Conservation (phyloP, 2,888 invertebrate species). For the Drosophila tripunctata region DNA sequence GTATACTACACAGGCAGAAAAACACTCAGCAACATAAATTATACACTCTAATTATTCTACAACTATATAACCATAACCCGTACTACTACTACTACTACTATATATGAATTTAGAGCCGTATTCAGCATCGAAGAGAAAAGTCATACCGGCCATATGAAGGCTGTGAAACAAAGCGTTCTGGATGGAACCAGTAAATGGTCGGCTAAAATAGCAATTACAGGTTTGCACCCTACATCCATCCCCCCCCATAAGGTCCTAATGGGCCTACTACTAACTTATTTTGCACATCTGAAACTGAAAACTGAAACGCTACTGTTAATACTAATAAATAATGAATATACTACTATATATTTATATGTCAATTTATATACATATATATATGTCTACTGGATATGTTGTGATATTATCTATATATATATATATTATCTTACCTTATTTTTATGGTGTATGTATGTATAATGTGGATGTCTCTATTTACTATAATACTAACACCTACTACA, state of each 20-base stretch:
- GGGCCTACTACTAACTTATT: too few species aligned
- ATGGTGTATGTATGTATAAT: conserved; percentile 30
- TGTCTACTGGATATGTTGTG: conserved; percentile 7
- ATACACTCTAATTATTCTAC: background rate
- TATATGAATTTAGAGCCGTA: conserved; percentile 89
- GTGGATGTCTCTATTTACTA: conserved; percentile 15
- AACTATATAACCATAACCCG: conserved; percentile 37
- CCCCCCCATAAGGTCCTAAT: background rate
- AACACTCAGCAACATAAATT: too few species aligned
- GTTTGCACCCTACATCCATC: conserved; percentile 87
- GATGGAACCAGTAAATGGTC: conserved; percentile 99
- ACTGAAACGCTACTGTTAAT: conserved; percentile 4
- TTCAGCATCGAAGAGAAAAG: conserved; percentile 97
- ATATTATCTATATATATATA: conserved; percentile 13
- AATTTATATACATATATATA: background rate
- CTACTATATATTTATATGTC: background rate
- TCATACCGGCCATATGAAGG: conserved; percentile 98
- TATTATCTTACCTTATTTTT: conserved; percentile 17
- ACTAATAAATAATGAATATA: too few species aligned
- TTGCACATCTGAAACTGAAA: too few species aligned
- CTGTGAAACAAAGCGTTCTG: conserved; percentile 98
- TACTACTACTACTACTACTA: too few species aligned
- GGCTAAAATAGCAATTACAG: conserved; percentile 99
- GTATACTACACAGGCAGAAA: too few species aligned
- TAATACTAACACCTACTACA: conserved; percentile 3